Evolutionary conservation across 2,888 invertebrate species (phyloP), one percentile per base, ranked within the genome.

Genomic region (Papilio demoleus): DNA sequence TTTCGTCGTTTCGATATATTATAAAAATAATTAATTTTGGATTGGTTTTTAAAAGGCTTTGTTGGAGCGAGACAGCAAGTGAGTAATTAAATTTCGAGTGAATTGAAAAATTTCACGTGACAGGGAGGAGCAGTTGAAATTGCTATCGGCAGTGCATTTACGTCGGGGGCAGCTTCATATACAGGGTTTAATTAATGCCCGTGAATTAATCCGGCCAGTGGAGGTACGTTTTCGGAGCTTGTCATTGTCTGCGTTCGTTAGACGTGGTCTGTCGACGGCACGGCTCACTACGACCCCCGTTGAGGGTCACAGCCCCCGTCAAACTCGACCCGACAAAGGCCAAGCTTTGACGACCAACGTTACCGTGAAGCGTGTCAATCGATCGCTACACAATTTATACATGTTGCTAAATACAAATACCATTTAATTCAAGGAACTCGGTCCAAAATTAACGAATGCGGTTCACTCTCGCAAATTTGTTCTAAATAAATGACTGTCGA

Each of bases 161-260:
- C 73, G 53, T 56, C 53, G 71, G 70, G 71, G 72, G 62, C 61
- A 63, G 72, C 65, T 71, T 71, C 73, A 67, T 70, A 73, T 77
- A 76, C 76, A 75, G 71, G 68, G 76, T 80, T 84, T 83, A 83
- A 83, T 84, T 82, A 85, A 81, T 79, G 79, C 78, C 77, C 74
- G 74, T 70, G 78, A 77, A 79, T 81, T 82, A 82, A 82, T 79
- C 77, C 77, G 75, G 73, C 69, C 67, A 67, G 72, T 70, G 73
- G 74, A 77, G 79, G 78, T 79, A 78, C 77, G 81, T 79, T 79
- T 80, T 74, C 79, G 75, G 77, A 75, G 79, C 76, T 73, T 79
- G 82, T 82, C 82, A 78, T 75, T 78, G 78, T 76, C 77, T 78
- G 76, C 60, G 74, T 73, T 77, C 76, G 76, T 76, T 79, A 76